These are phyloP conservation scores for Scomber colias DNA, from an alignment of 2,113 vertebrate genomes.

Conservation along the genomic window DNA sequence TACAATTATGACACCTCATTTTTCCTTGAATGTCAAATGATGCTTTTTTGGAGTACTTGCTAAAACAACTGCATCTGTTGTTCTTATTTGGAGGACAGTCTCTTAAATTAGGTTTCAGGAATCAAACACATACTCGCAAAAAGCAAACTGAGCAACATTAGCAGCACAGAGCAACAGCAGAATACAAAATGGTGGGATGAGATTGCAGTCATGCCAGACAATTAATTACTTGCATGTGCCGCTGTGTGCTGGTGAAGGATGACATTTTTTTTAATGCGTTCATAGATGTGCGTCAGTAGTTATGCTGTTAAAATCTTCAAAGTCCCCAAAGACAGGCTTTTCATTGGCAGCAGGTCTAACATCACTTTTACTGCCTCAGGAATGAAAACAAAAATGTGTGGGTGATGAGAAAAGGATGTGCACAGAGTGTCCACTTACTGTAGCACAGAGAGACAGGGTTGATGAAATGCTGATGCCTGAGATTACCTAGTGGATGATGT, in stretches of 20 bases:
- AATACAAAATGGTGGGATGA: background rate
- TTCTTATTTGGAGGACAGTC: too few species aligned
- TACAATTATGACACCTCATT: too few species aligned
- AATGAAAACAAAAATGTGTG: constrained; percentile 28
- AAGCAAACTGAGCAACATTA: constrained; percentile 21
- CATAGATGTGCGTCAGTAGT: background rate
- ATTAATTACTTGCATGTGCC: constrained; percentile 49
- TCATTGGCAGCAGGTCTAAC: constrained; percentile 26
- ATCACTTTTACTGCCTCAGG: constrained; percentile 20
- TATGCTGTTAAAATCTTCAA: constrained; percentile 21
- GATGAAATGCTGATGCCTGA: background rate
- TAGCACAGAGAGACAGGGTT: constrained; percentile 3
- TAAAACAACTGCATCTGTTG: too few species aligned
- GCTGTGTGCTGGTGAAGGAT: constrained; percentile 31
- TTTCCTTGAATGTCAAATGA: too few species aligned
- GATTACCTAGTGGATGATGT: background rate
- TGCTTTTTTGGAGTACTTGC: too few species aligned
- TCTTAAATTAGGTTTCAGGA: constrained; percentile 58
- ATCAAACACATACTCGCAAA: constrained; percentile 45
- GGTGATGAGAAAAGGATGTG: constrained; percentile 15
- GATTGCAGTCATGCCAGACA: constrained; percentile 30
- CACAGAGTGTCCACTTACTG: constrained; percentile 31
- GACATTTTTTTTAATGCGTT: background rate
- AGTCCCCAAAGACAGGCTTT: constrained; percentile 6
- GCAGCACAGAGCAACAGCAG: constrained; percentile 20